Percentiles rank a stretch among this genome's conserved stretches.
These are phyloP conservation scores for Protaetia brevitarsis DNA, from an alignment of 1,140 invertebrate genomes.

Conservation along the genomic window DNA sequence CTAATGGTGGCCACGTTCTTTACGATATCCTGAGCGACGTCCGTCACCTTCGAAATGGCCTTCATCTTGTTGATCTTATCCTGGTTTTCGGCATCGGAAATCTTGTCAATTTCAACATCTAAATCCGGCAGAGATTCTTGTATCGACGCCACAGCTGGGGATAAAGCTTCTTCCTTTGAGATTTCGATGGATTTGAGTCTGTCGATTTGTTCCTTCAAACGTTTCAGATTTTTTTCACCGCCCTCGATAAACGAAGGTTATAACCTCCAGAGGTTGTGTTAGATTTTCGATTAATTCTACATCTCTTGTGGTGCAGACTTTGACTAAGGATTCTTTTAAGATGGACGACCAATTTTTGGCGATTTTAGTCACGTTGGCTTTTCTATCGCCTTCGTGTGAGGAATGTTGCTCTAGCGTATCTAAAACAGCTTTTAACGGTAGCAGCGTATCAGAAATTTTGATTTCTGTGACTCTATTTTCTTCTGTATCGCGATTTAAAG, in stretches of 20 bases:
- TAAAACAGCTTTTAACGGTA: neutral
- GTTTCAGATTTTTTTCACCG: neutral
- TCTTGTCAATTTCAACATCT: neutral
- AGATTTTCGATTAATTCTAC: neutral
- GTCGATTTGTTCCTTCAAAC: neutral
- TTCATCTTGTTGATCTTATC: neutral
- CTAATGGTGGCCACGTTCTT: constrained; percentile 40
- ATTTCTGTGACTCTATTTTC: neutral
- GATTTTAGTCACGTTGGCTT: neutral
- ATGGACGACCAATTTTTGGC: neutral
- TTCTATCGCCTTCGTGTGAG: neutral
- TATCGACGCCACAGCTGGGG: neutral
- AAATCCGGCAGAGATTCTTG: neutral
- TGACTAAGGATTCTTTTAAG: neutral
- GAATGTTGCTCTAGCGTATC: neutral
- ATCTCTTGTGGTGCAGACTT: neutral
- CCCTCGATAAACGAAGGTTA: neutral
- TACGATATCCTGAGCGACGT: constrained; percentile 25
- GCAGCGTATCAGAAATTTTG: neutral
- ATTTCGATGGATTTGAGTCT: neutral
- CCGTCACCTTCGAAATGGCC: neutral
- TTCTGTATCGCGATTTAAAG: too few species aligned
- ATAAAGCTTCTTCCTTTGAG: neutral
- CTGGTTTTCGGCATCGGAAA: neutral
- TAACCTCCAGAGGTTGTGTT: neutral